Base-by-base conservation (phyloP, 2,113 vertebrate species). In the Apaloderma vittatum region DNA sequence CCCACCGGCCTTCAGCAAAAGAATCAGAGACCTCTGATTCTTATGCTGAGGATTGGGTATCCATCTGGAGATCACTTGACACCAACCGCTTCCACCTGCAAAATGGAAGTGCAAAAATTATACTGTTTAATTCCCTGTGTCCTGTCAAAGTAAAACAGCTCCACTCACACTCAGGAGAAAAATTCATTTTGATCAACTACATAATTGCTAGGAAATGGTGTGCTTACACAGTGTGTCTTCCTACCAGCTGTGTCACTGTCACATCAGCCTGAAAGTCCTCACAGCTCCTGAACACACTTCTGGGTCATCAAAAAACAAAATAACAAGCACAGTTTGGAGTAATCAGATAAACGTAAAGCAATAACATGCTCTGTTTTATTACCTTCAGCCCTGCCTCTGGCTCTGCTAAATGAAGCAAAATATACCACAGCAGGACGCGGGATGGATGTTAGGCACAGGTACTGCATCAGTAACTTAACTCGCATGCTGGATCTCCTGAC, bases 21-120 rank as follows among this genome's bases (percentile, higher is more conserved):
- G 52, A 59, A 72, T 66, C 16, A 36, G 40, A 65, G 6, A 3
- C 68, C 17, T 88, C 52, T 79, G n/a, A 76, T 40, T 40, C 40
- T 40, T 40, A 40, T 40, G 40, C 40, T 40, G 40, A 40, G 40
- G 0, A 5, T 3, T 70, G 6, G 6, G 3, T 67, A 48, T 36
- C 11, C 8, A 10, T 40, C 68, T 73, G 12, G 21, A 19, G 9
- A 8, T 63, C 0, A 0, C 52, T 81, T 63, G 19, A 36, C 30
- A 36, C 6, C 0, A 0, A 36, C 2, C 3, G 45, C 40, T 3
- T 23, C 27, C 8, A 20, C n/a, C 16, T 36, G 32, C 36, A 87
- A 90, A 84, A 70, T 20, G 19, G 43, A 88, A 85, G 23, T 46
- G 17, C 17, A 59, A 62, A 80, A 80, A 32, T 0, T 6, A 48